Evolutionary conservation across 2,888 invertebrate species (phyloP).

Genomic region (Caenorhabditis becei): DNA sequence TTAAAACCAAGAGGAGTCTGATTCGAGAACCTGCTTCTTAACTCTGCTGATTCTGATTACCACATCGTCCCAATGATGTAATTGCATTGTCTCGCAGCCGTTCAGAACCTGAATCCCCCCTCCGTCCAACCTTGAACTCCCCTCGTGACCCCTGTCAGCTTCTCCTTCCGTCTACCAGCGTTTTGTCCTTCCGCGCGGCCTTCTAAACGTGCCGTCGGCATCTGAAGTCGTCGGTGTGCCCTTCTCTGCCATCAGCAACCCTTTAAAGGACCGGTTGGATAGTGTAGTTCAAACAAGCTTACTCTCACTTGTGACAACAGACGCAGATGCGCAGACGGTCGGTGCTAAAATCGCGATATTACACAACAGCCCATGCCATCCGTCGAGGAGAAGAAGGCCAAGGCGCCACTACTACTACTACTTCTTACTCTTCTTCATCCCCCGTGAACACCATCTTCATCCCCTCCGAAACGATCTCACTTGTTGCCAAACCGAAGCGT

Average conservation of each 20-base stretch:
- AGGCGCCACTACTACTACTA: conserved; percentile 44
- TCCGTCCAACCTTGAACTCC: conserved; percentile 43
- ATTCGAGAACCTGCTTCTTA: conserved; percentile 56
- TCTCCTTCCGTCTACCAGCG: conserved; percentile 14
- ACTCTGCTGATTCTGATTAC: conserved; percentile 16
- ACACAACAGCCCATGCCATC: conserved; percentile 61
- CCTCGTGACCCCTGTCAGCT: conserved; percentile 30
- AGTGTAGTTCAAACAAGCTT: conserved; percentile 65
- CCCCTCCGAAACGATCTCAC: background rate
- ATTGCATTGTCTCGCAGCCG: background rate
- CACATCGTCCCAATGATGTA: conserved; percentile 20
- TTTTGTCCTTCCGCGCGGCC: conserved; percentile 16
- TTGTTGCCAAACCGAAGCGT: conserved; percentile 8
- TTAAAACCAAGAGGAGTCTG: conserved; percentile 13
- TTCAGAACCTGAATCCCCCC: conserved; percentile 33
- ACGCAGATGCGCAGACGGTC: conserved; percentile 44
- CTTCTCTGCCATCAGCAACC: conserved; percentile 47
- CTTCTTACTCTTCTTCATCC: conserved; percentile 39
- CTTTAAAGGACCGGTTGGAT: conserved; percentile 61
- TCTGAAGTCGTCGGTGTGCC: conserved; percentile 44
- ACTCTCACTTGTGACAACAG: conserved; percentile 57
- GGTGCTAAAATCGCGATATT: conserved; percentile 62
- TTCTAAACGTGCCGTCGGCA: conserved; percentile 39
- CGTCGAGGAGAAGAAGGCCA: conserved; percentile 31
- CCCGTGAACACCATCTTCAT: conserved; percentile 20